Conservation (phyloP, 2,113 vertebrate genomes). For the Gracilinanus agilis region DNA sequence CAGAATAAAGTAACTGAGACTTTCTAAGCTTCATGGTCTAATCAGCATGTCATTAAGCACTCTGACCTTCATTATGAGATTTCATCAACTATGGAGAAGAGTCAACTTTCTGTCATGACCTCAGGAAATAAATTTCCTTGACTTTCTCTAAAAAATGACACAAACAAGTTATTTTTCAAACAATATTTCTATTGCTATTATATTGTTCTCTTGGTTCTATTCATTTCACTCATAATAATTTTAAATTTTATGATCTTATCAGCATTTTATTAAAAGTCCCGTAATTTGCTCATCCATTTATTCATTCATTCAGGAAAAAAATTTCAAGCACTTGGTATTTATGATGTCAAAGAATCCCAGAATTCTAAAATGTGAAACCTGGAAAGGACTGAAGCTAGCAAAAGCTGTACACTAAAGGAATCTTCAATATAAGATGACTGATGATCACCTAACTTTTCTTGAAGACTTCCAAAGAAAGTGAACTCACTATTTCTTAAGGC, state of each 20-base stretch:
- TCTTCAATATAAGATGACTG: not conserved
- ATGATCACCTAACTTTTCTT: not conserved
- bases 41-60: constrained; percentile 83
- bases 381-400: not conserved
- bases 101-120: constrained; percentile 90
- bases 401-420: not conserved
- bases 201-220: no score
- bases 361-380: not conserved
- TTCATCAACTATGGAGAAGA: constrained; percentile 85
- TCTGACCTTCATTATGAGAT: constrained; percentile 82
- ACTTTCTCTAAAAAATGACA: constrained; percentile 79
- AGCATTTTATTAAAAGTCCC: not conserved
- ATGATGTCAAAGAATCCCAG: not conserved
- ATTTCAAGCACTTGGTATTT: not conserved
- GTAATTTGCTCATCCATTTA: not conserved
- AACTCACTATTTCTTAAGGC: not conserved
- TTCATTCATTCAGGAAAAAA: not conserved
- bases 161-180: no score
- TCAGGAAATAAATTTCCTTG: constrained; percentile 93
- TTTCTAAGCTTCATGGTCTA: constrained; percentile 81
- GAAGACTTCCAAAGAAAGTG: not conserved
- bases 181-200: no score
- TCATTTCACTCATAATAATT: not conserved
- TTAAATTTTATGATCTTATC: not conserved
- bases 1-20: constrained; percentile 76